phyloP scores from a whole-genome alignment of 2,888 invertebrate genomes.

The Polymixis flavicincta region DNA sequence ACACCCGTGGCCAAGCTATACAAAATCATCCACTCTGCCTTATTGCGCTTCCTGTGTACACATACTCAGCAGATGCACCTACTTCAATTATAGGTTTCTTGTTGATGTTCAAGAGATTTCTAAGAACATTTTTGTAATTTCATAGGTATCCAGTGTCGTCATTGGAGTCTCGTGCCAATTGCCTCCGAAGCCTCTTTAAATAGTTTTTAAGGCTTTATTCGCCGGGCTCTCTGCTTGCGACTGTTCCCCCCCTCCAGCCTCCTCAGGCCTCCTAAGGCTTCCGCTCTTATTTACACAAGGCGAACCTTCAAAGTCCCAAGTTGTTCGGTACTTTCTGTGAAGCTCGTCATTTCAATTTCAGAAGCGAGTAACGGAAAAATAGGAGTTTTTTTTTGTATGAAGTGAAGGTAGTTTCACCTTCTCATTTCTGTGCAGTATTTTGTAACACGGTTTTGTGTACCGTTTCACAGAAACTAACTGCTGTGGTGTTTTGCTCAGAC shows the following conservation, averaged over 20 bases:
- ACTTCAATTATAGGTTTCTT: constrained; percentile 35
- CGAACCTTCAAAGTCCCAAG: constrained; percentile 82
- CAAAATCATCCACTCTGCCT: constrained; percentile 48
- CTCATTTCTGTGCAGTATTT: constrained; percentile 21
- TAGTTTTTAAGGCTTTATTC: constrained; percentile 85
- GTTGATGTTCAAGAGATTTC: constrained; percentile 3
- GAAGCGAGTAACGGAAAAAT: constrained; percentile 70
- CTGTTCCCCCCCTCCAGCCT: constrained; percentile 66
- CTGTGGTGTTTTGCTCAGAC: neutral
- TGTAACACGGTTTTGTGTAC: constrained; percentile 4
- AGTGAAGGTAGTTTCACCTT: constrained; percentile 36
- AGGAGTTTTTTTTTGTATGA: constrained; percentile 39
- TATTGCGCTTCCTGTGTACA: constrained; percentile 46
- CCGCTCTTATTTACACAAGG: constrained; percentile 85
- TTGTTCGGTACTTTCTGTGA: constrained; percentile 76
- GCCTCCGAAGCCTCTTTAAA: constrained; percentile 85
- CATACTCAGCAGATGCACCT: constrained; percentile 45
- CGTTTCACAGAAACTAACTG: neutral
- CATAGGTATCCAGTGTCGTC: constrained; percentile 59
- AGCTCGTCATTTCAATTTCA: constrained; percentile 71
- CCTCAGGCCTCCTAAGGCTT: constrained; percentile 68
- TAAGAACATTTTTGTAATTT: constrained; percentile 34
- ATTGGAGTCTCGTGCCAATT: constrained; percentile 75
- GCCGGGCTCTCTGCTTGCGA: constrained; percentile 76
- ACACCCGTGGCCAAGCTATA: constrained; percentile 30